Evolutionary conservation across 2,888 invertebrate species (phyloP).

Genomic region (Sepiola atlantica): DNA sequence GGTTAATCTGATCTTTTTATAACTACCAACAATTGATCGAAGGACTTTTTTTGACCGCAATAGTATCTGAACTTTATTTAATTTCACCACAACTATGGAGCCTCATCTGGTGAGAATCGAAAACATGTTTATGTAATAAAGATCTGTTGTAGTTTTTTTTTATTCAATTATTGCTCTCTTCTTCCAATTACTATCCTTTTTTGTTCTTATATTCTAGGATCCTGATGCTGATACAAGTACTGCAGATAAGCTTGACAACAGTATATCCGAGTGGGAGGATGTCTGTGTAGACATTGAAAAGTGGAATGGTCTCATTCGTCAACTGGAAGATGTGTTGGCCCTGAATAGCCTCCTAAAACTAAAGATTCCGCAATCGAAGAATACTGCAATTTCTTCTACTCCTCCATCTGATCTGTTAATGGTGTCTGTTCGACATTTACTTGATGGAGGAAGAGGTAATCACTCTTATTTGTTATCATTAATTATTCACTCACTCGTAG

Average conservation of each 20-base stretch:
- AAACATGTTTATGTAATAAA: too few relatives aligned
- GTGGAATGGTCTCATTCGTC: conserved; percentile 90
- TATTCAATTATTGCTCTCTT: too few relatives aligned
- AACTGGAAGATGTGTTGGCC: conserved; percentile 90
- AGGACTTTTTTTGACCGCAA: too few relatives aligned
- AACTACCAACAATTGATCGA: too few relatives aligned
- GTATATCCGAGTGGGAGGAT: conserved; percentile 82
- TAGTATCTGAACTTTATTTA: too few relatives aligned
- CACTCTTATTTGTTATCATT: too few relatives aligned
- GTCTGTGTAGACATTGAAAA: conserved; percentile 89
- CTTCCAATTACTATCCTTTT: neutral
- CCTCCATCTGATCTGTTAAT: conserved; percentile 56
- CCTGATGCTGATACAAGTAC: conserved; percentile 60
- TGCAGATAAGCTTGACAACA: conserved; percentile 53
- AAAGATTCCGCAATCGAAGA: conserved; percentile 52
- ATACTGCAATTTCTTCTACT: conserved; percentile 49
- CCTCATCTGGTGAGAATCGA: too few relatives aligned
- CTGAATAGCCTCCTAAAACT: conserved; percentile 68
- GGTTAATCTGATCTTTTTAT: too few relatives aligned
- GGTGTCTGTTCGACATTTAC: conserved; percentile 71
- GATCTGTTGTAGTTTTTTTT: too few relatives aligned
- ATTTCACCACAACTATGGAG: too few relatives aligned
- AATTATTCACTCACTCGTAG: too few relatives aligned
- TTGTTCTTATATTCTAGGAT: conserved; percentile 56
- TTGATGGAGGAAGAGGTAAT: conserved; percentile 75